Conservation (phyloP, 2,797 vertebrate genomes). For the Poecilia picta region DNA sequence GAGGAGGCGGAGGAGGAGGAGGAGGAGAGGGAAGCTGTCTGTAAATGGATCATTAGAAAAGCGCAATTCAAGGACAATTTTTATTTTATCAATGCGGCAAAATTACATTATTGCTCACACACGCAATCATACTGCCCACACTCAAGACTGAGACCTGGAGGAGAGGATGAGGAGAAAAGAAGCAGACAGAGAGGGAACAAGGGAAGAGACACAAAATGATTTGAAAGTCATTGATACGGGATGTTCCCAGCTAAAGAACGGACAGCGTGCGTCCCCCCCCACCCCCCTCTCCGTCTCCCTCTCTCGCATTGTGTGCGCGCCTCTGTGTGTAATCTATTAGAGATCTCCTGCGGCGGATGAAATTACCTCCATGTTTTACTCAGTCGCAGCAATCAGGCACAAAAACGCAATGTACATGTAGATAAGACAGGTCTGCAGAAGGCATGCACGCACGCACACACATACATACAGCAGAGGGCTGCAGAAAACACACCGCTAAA, state of each 20-base stretch:
- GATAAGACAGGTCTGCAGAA: constrained; percentile 79
- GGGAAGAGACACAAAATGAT: constrained; percentile 78
- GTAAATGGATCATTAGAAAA: constrained; percentile 99
- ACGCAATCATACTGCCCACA: constrained; percentile 99
- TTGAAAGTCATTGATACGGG: constrained; percentile 97
- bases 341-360: constrained; percentile 95
- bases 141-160: constrained; percentile 80
- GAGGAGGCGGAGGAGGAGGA: constrained; percentile 57
- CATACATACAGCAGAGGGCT: neutral
- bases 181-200: constrained; percentile 7
- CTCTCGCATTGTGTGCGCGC: neutral
- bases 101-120: constrained; percentile 99
- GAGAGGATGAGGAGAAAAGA: constrained; percentile 58
- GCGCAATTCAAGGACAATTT: constrained; percentile 99
- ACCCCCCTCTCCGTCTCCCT: neutral
- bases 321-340: constrained; percentile 74
- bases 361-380: constrained; percentile 99
- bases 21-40: constrained; percentile 87
- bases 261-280: constrained; percentile 82
- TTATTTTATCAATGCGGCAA: constrained; percentile 99
- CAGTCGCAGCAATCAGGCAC: constrained; percentile 96
- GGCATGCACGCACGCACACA: constrained; percentile 8
- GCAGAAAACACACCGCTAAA: constrained; percentile 37
- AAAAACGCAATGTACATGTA: constrained; percentile 91
- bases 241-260: constrained; percentile 87